phyloP scores from a whole-genome alignment of 2,113 vertebrate genomes.

The Butastur rufipennis region DNA sequence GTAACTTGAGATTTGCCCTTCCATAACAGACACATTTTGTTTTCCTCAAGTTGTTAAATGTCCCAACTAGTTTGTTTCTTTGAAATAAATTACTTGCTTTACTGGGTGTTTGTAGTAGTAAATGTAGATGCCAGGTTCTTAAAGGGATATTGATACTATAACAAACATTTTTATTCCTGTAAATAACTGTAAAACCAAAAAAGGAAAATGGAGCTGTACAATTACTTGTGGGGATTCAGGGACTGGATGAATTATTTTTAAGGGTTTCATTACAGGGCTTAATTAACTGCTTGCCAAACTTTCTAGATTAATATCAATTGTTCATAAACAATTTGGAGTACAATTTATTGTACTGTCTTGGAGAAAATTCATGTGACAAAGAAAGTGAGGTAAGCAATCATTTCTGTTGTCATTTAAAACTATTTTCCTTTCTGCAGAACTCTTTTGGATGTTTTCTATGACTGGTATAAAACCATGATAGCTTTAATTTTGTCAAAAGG shows the following conservation, averaged over 20 bases:
- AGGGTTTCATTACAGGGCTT: background rate
- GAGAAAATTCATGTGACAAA: background rate
- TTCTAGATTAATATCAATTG: background rate
- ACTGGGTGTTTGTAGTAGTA: background rate
- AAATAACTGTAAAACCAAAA: background rate
- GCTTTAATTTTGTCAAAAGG: background rate
- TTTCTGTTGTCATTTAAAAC: background rate
- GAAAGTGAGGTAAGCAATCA: background rate
- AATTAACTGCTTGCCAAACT: conserved; percentile 9
- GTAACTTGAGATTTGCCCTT: background rate
- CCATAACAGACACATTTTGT: background rate
- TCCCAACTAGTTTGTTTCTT: background rate
- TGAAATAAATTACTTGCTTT: background rate
- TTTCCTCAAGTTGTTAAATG: background rate
- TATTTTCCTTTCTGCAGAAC: background rate
- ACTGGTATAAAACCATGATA: background rate
- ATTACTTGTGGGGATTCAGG: background rate
- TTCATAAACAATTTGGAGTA: background rate
- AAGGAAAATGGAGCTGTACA: background rate
- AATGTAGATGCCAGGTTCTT: background rate
- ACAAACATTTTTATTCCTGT: background rate
- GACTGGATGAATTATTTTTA: background rate
- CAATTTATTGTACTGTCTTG: background rate
- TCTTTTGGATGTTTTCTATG: background rate
- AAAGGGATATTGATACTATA: background rate